A percentile compares a stretch with the other conserved stretches of the same genome.
These are phyloP conservation scores for Copsychus sechellarum DNA, from an alignment of 2,113 vertebrate genomes.

Conservation along the genomic window DNA sequence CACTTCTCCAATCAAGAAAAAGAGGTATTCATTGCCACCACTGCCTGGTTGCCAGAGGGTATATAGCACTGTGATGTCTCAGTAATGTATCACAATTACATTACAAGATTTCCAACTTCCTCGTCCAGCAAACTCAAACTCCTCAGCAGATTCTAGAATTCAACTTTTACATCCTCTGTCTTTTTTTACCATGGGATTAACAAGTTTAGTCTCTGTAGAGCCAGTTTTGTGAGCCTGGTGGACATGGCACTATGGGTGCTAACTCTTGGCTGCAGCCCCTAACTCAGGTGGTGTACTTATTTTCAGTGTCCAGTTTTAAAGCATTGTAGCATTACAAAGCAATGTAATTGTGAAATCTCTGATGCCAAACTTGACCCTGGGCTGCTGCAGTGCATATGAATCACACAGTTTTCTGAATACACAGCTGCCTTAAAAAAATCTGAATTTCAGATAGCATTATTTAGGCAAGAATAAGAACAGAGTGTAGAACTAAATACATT, in stretches of 20 bases:
- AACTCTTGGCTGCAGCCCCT: neutral
- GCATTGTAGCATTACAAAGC: neutral
- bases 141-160: neutral
- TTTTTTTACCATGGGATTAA: neutral
- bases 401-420: neutral
- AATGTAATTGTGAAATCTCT: neutral
- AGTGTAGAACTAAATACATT: neutral
- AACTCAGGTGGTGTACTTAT: neutral
- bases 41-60: neutral
- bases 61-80: neutral
- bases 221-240: neutral
- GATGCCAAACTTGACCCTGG: neutral
- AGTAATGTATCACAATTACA: neutral
- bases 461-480: neutral
- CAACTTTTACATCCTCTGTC: neutral
- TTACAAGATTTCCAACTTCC: neutral
- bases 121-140: neutral
- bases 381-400: neutral
- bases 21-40: slow-evolving; percentile 57
- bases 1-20: slow-evolving; percentile 71
- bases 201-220: neutral
- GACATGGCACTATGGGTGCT: no score
- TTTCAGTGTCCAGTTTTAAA: neutral
- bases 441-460: neutral
- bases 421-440: neutral